Evolutionary conservation across 2,113 vertebrate species (phyloP).

Genomic region (Lophura nycthemera): DNA sequence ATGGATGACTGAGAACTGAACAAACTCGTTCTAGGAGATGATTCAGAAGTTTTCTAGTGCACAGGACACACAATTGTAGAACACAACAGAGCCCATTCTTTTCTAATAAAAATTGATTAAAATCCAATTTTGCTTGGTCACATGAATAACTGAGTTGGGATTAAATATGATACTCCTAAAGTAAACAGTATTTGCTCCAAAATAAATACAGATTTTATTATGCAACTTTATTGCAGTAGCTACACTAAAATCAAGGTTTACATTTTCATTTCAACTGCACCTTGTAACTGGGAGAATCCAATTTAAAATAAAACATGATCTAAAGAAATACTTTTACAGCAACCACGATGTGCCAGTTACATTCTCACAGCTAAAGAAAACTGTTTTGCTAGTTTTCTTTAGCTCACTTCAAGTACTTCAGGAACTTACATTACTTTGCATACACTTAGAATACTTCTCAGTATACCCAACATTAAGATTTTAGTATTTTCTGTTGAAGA

Average conservation of each 20-base stretch:
- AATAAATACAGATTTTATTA: constrained; percentile 34
- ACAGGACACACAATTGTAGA: rapidly evolving
- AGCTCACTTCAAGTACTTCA: neutral
- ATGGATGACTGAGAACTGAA: neutral
- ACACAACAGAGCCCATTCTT: neutral
- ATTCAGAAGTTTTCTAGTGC: neutral
- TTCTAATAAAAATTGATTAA: constrained; percentile 12
- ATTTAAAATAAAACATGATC: constrained; percentile 19
- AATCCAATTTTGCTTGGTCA: neutral
- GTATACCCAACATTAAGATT: neutral
- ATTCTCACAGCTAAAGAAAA: neutral
- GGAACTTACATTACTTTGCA: neutral
- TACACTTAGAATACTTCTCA: neutral
- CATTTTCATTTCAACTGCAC: constrained; percentile 28
- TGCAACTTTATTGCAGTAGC: constrained; percentile 21
- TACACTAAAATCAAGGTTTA: constrained; percentile 8
- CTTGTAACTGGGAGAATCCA: constrained; percentile 21
- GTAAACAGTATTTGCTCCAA: constrained; percentile 24
- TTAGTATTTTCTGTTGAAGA: neutral
- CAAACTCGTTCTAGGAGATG: neutral
- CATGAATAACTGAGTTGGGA: neutral
- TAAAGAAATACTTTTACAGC: neutral
- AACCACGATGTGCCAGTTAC: neutral
- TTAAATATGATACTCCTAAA: constrained; percentile 2
- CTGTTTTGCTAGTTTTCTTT: neutral